These are phyloP conservation scores for Tachystola acroxantha DNA, from an alignment of 2,888 invertebrate species.

Conservation along the genomic window DNA sequence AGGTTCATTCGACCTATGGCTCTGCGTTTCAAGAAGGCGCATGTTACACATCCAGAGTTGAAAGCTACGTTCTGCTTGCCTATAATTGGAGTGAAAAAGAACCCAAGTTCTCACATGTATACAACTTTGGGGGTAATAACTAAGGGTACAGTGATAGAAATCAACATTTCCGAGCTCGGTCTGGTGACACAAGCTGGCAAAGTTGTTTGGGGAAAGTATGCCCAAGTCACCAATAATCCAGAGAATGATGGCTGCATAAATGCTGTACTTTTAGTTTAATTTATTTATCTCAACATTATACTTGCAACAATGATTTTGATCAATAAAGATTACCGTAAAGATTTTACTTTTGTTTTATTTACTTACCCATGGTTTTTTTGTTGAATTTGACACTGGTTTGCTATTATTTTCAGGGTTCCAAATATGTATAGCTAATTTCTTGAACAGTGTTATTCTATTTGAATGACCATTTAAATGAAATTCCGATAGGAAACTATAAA, in stretches of 20 bases:
- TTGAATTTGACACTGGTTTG: too few species aligned
- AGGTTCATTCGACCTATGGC: conserved; percentile 99
- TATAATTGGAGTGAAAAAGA: conserved; percentile 99
- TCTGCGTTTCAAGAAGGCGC: conserved; percentile 96
- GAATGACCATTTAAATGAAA: too few species aligned
- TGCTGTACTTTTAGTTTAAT: conserved; percentile 95
- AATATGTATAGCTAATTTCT: too few species aligned
- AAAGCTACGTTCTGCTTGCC: conserved; percentile 98
- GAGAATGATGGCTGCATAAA: conserved; percentile 99
- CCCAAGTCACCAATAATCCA: conserved; percentile 99
- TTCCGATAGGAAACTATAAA: too few species aligned
- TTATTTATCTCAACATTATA: conserved; percentile 8
- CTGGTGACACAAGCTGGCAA: conserved; percentile 99
- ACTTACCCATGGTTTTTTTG: background rate
- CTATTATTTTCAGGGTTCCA: too few species aligned
- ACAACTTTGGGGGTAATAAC: conserved; percentile 98
- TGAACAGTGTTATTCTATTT: too few species aligned
- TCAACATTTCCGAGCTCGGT: conserved; percentile 98
- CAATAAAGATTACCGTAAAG: conserved; percentile 28
- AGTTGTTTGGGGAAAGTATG: conserved; percentile 99
- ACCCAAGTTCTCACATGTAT: conserved; percentile 98
- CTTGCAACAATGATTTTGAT: conserved; percentile 5
- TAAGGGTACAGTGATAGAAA: conserved; percentile 98
- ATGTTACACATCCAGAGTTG: conserved; percentile 99
- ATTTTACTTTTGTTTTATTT: conserved; percentile 8